A percentile compares a stretch with the other conserved stretches of the same genome.
Conservation (phyloP, 1,140 invertebrate species). For the Himalopsyche phryganea region DNA sequence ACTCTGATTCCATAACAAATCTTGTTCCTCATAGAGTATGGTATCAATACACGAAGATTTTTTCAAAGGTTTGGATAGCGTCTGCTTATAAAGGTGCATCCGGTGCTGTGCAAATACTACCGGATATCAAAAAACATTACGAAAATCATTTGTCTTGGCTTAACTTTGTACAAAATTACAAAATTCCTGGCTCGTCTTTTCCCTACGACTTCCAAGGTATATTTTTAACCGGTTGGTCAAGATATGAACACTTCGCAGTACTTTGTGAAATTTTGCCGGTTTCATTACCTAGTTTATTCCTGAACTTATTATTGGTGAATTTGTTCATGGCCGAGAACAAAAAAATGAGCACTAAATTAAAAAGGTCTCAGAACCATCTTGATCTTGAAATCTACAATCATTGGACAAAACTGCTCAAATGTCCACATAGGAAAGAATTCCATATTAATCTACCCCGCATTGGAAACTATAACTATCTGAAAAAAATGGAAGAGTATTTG, state of each 20-base stretch:
- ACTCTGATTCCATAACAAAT: constrained; percentile 59
- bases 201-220: constrained; percentile 39
- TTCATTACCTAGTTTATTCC: constrained; percentile 71
- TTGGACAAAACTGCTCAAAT: constrained; percentile 11
- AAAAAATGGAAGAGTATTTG: constrained; percentile 8
- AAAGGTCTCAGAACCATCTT: not conserved
- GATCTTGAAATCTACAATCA: constrained; percentile 4
- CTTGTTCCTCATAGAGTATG: constrained; percentile 31
- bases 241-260: constrained; percentile 86
- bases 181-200: constrained; percentile 38
- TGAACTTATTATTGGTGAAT: constrained; percentile 41
- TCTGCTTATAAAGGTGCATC: constrained; percentile 89
- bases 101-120: constrained; percentile 71
- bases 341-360: not conserved
- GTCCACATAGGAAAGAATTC: constrained; percentile 8
- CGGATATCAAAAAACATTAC: constrained; percentile 43
- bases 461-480: constrained; percentile 7
- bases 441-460: not conserved
- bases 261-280: constrained; percentile 88
- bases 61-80: constrained; percentile 76
- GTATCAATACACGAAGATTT: constrained; percentile 23
- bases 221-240: constrained; percentile 69
- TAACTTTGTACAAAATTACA: constrained; percentile 38
- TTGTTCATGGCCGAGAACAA: not conserved
- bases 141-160: constrained; percentile 45